phyloP scores from a whole-genome alignment of 2,888 invertebrate genomes.

The Drosophila paramelanica region DNA sequence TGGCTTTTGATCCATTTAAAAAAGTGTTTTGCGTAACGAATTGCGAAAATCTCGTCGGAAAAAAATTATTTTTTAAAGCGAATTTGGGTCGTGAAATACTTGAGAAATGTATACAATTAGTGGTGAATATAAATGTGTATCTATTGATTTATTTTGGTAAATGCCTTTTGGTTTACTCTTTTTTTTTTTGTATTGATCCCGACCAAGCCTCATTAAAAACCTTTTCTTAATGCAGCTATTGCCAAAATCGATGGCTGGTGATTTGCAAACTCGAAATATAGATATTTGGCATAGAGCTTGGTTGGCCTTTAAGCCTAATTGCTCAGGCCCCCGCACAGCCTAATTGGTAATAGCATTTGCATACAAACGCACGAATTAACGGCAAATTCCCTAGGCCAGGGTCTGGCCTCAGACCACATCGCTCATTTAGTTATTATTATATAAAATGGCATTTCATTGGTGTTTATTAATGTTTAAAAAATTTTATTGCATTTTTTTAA shows the following conservation, averaged over 20 bases:
- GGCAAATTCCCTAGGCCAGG: conserved; percentile 11
- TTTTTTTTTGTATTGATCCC: conserved; percentile 31
- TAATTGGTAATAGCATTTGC: conserved; percentile 51
- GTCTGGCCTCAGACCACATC: conserved; percentile 3
- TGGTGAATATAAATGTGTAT: conserved; percentile 8
- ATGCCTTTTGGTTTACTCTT: conserved; percentile 10
- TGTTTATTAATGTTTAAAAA: conserved; percentile 24
- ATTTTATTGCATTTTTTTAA: conserved; percentile 40
- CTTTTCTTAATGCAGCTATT: conserved; percentile 28
- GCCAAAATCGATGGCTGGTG: conserved; percentile 28
- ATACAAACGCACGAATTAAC: conserved; percentile 72
- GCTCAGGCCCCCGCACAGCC: conserved; percentile 41
- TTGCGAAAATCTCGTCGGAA: conserved; percentile 31
- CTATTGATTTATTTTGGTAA: conserved; percentile 15
- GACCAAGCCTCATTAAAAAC: conserved; percentile 16
- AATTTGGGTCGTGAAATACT: conserved; percentile 47
- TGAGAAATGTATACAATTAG: conserved; percentile 41
- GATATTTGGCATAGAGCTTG: conserved; percentile 15
- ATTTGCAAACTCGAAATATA: conserved; percentile 45
- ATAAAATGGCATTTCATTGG: conserved; percentile 1
- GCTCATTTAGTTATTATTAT: neutral
- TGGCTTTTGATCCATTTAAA: conserved; percentile 16
- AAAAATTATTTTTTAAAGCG: conserved; percentile 23
- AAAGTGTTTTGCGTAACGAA: conserved; percentile 17
- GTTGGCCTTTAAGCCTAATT: conserved; percentile 24